Evolutionary conservation across 2,797 vertebrate species (phyloP).

Genomic region (Helarctos malayanus): DNA sequence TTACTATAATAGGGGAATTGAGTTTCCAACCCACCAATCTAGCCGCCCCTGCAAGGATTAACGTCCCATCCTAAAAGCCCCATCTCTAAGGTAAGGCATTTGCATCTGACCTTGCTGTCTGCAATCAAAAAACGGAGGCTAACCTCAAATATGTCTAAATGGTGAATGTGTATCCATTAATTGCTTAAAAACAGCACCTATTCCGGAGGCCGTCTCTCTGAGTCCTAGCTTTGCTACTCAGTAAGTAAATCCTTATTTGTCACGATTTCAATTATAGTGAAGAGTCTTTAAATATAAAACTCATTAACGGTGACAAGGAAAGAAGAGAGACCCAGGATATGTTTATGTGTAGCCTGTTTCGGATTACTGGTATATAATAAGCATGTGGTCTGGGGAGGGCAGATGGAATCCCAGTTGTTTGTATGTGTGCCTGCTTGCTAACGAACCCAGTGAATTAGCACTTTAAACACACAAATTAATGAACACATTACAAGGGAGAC

Average conservation of each 20-base stretch:
- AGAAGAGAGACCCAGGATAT: background rate
- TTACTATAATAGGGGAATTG: background rate
- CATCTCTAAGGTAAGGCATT: constrained; percentile 57
- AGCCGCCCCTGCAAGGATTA: constrained; percentile 54
- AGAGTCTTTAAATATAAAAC: constrained; percentile 68
- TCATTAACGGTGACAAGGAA: constrained; percentile 48
- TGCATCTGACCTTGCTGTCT: constrained; percentile 50
- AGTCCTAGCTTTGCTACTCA: background rate
- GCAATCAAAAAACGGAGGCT: constrained; percentile 10
- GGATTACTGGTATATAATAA: background rate
- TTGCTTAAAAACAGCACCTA: background rate
- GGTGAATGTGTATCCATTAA: background rate
- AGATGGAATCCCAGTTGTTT: constrained; percentile 44
- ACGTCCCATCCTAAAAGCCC: constrained; percentile 29
- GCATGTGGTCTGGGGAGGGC: background rate
- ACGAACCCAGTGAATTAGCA: constrained; percentile 33
- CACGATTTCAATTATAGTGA: constrained; percentile 58
- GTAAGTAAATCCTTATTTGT: constrained; percentile 63
- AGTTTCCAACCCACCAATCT: constrained; percentile 44
- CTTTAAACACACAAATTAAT: constrained; percentile 72
- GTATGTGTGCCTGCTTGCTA: constrained; percentile 8
- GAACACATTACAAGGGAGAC: constrained; percentile 31
- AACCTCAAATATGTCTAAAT: constrained; percentile 56
- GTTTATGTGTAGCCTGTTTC: background rate
- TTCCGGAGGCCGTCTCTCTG: background rate